phyloP scores from a whole-genome alignment of 2,113 vertebrate genomes.

The Aptenodytes patagonicus region DNA sequence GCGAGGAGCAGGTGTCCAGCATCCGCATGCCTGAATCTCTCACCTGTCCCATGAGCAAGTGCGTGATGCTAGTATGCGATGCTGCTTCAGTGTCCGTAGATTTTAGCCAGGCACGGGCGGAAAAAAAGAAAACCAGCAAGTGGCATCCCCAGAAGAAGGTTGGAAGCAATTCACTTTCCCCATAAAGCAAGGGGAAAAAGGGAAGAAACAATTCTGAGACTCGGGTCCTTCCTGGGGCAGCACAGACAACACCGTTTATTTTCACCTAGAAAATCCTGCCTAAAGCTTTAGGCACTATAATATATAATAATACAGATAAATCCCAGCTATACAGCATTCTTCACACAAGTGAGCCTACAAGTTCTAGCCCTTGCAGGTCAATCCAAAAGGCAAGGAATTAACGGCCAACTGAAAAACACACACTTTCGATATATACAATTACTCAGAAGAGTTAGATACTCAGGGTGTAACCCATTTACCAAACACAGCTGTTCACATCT shows the following conservation, averaged over 20 bases:
- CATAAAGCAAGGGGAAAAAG: not conserved
- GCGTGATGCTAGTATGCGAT: not conserved
- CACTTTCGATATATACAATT: not conserved
- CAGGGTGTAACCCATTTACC: not conserved
- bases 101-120: conserved; percentile 1
- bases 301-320: not conserved
- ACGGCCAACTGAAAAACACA: not conserved
- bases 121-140: not conserved
- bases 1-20: not conserved
- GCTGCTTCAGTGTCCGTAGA: not conserved
- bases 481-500: not conserved
- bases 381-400: not conserved
- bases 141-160: not conserved
- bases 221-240: not conserved
- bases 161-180: not conserved
- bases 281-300: conserved; percentile 6
- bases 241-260: not conserved
- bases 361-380: not conserved
- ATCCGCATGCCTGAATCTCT: not conserved
- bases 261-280: not conserved
- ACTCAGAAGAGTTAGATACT: not conserved
- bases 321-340: not conserved
- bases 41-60: not conserved
- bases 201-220: not conserved
- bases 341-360: not conserved